Evolutionary conservation across 2,888 invertebrate genomes (phyloP).

Genomic region (Boloria euphrosyne): DNA sequence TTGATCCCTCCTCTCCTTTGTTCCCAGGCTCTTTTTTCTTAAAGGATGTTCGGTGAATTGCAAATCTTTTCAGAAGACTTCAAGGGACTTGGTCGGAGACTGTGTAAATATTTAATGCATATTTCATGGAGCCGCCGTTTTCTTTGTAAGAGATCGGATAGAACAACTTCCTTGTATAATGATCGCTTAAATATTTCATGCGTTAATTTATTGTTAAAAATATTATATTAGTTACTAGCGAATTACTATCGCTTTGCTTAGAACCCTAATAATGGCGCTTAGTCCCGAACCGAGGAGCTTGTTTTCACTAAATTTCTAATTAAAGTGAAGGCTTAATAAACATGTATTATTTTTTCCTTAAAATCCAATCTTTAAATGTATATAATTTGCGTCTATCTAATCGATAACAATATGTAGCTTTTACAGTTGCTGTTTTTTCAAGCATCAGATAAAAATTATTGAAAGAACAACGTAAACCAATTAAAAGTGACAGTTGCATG

Average conservation of each 20-base stretch:
- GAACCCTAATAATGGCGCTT: no score
- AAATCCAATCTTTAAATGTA: no score
- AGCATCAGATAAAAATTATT: background rate
- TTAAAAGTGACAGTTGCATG: no score
- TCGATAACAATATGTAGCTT: no score
- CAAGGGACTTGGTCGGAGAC: conserved; percentile 66
- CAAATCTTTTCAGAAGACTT: conserved; percentile 77
- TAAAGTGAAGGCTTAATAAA: no score
- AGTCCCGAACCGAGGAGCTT: no score
- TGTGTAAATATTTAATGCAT: conserved; percentile 81
- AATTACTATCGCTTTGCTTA: no score
- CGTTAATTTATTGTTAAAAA: conserved; percentile 20
- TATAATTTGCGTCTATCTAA: no score
- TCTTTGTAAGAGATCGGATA: conserved; percentile 71
- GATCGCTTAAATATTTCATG: conserved; percentile 35
- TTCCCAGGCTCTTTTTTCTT: conserved; percentile 68
- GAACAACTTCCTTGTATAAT: conserved; percentile 53
- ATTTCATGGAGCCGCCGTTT: conserved; percentile 76
- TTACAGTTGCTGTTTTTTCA: no score
- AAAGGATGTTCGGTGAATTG: conserved; percentile 77
- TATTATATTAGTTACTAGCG: background rate
- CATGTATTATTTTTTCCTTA: no score
- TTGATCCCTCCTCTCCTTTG: conserved; percentile 66
- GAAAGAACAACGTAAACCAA: no score
- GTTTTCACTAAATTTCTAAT: no score